Evolutionary conservation across 2,797 vertebrate species (phyloP), one percentile per base, ranked within the genome.

Genomic region (Hippopotamyrus pictus): DNA sequence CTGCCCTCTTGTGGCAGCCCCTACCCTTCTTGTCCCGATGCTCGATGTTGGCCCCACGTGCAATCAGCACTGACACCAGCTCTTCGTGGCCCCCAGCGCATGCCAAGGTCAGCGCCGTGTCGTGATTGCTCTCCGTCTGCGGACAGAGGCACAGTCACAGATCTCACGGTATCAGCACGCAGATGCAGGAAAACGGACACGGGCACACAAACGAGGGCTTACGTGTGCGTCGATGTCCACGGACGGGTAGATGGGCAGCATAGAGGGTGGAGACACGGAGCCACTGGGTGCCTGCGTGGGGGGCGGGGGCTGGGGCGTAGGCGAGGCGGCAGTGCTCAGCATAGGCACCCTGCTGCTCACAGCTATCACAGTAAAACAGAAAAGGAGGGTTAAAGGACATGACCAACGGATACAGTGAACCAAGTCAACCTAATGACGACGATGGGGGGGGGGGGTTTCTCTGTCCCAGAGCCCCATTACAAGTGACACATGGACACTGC

Each of bases 161-260:
- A 53, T 25, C 57, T 88, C 86, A 62, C 2, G 11, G 53, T 33
- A 7, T 37, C 12, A 0, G 37, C 59, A 41, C 0, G 3, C 48
- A 11, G 3, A 22, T 8, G 22, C 46, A 5, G 22, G 44, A 17
- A 57, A 3, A 59, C 2, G 5, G n/a, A 44, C 33, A 33, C 0
- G 14, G 25, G 51, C 25, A 25, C 4, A 11, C 48, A 25, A 17
- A 14, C 17, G 2, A 9, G 25, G n/a, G 12, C 97, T 98, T 96
- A 99, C 98, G 89, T 99, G 98, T 73, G 98, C 98, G 93, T 99
- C 98, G 44, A 99, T 99, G 96, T 99, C 98, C 93, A 99, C 98
- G 0, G 98, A 98, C 79, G 98, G 98, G 89, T 99, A 99, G 57
- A 99, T 96, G 88, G 98, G 96, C 90, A 98, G 96, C 93, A 98